phyloP scores from a whole-genome alignment of 2,113 vertebrate genomes.

The Campylomormyrus tamandua region DNA sequence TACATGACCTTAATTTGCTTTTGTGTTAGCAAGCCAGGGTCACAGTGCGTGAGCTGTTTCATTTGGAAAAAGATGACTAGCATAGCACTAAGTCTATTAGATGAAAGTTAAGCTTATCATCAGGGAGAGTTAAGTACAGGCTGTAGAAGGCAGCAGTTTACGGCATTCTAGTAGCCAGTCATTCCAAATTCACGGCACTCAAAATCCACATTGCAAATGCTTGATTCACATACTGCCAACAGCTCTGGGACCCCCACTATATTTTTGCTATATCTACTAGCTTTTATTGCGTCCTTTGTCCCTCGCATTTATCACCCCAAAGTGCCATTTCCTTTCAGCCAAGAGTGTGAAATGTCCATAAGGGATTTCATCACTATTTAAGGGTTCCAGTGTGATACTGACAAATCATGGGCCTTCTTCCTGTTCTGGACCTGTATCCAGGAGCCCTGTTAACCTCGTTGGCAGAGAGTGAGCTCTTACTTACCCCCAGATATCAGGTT shows the following conservation, averaged over 20 bases:
- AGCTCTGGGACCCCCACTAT: neutral
- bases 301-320: neutral
- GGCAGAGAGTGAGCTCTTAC: slow-evolving; percentile 20
- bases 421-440: neutral
- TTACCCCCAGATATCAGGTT: slow-evolving; percentile 20
- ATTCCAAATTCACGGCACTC: neutral
- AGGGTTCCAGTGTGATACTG: slow-evolving; percentile 1
- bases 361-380: neutral
- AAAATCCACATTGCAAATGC: neutral
- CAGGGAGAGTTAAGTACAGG: neutral
- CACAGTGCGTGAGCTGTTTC: neutral
- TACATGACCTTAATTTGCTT: neutral
- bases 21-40: neutral
- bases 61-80: neutral
- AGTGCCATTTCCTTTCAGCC: slow-evolving; percentile 6
- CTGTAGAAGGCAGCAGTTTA: neutral
- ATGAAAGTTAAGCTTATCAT: slow-evolving; percentile 1
- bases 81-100: neutral
- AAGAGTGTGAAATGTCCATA: slow-evolving; percentile 9
- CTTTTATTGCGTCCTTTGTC: slow-evolving; percentile 1
- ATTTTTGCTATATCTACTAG: neutral
- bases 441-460: slow-evolving; percentile 16
- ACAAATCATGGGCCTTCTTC: slow-evolving; percentile 5
- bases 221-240: neutral
- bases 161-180: neutral